A percentile compares a stretch with the other conserved stretches of the same genome.
Evolutionary conservation across 2,888 invertebrate species (phyloP).

Genomic region (Apodemia duryi): DNA sequence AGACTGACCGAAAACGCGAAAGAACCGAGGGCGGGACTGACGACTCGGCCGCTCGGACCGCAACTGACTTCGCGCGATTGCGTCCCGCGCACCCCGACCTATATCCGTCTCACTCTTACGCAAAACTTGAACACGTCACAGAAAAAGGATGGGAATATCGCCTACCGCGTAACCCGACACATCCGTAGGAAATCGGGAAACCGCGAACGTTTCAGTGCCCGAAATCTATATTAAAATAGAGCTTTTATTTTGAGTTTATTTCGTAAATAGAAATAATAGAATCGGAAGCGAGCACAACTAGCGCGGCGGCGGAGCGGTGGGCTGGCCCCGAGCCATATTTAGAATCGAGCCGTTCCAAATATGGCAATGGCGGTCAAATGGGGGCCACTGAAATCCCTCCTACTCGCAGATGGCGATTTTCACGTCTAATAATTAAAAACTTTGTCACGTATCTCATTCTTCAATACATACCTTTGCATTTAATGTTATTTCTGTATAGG

Average conservation of each 20-base stretch:
- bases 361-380: constrained; percentile 89
- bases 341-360: constrained; percentile 89
- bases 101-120: constrained; percentile 62
- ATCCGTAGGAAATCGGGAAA: constrained; percentile 72
- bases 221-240: constrained; percentile 77
- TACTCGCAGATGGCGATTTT: constrained; percentile 77
- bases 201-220: constrained; percentile 71
- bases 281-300: constrained; percentile 69
- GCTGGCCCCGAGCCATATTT: constrained; percentile 89
- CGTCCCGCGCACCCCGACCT: constrained; percentile 55
- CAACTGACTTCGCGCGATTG: constrained; percentile 76
- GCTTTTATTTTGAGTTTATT: constrained; percentile 78
- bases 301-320: constrained; percentile 78
- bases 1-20: constrained; percentile 77
- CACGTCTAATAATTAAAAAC: constrained; percentile 77
- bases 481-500: constrained; percentile 31
- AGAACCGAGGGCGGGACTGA: constrained; percentile 76
- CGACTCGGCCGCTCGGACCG: constrained; percentile 80
- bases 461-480: constrained; percentile 35
- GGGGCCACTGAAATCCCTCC: constrained; percentile 90
- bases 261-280: constrained; percentile 80
- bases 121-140: constrained; percentile 35
- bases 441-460: constrained; percentile 63
- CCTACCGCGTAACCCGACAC: constrained; percentile 74
- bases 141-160: constrained; percentile 53